These are phyloP conservation scores for Pardalotus punctatus DNA, from an alignment of 2,113 vertebrate genomes.

Conservation along the genomic window DNA sequence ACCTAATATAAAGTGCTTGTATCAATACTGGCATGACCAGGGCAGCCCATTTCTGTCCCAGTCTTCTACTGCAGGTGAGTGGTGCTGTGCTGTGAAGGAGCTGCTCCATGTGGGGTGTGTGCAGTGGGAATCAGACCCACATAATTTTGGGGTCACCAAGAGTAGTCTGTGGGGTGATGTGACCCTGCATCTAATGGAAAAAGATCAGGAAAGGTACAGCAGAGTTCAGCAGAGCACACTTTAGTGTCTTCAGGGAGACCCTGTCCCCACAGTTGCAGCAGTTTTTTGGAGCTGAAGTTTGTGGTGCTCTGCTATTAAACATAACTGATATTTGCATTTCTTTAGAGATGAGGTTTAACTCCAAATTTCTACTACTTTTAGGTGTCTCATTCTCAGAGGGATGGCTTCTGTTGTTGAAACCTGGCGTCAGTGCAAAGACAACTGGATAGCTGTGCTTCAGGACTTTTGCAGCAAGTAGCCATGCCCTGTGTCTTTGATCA, in stretches of 20 bases:
- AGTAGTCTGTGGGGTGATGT: not conserved
- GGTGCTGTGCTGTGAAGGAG: not conserved
- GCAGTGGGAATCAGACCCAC: not conserved
- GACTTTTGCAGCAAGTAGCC: not conserved
- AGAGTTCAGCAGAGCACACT: not conserved
- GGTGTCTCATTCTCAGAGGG: not conserved
- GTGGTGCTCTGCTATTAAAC: not conserved
- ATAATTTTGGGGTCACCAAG: not conserved
- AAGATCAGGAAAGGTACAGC: not conserved
- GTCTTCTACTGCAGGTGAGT: not conserved
- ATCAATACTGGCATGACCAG: not conserved
- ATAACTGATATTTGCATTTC: not conserved
- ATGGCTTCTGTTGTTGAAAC: not conserved
- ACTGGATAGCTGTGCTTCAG: not conserved
- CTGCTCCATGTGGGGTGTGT: fast-evolving
- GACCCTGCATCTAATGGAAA: not conserved
- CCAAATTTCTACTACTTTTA: not conserved
- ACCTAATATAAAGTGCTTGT: not conserved
- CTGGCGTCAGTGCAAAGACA: not conserved
- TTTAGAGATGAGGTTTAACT: not conserved
- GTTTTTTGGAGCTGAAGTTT: not conserved
- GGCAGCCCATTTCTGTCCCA: not conserved
- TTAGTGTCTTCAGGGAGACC: not conserved
- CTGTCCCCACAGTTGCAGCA: not conserved
- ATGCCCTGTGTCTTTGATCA: not conserved